phyloP scores from a whole-genome alignment of 2,797 vertebrate species.

The Hafferia zeledoni region DNA sequence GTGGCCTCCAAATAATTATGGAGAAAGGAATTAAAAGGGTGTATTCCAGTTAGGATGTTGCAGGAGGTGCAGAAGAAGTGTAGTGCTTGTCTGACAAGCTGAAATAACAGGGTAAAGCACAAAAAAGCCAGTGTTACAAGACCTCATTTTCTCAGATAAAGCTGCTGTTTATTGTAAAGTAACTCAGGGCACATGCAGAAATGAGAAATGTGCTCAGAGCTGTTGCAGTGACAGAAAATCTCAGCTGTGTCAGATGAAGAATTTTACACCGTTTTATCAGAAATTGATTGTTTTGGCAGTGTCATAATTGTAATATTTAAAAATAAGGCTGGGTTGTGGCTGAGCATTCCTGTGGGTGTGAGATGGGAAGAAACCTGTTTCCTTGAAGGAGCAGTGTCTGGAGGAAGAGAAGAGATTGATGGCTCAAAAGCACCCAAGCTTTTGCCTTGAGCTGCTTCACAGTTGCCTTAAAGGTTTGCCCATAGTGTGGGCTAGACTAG shows the following conservation, averaged over 20 bases:
- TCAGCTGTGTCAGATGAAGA: neutral
- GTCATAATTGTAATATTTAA: neutral
- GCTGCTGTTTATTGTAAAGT: neutral
- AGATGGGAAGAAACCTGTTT: neutral
- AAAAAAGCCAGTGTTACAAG: neutral
- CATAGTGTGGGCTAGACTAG: neutral
- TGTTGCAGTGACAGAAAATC: neutral
- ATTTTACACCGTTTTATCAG: neutral
- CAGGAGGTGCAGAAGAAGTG: neutral
- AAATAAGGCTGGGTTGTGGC: neutral
- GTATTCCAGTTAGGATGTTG: neutral
- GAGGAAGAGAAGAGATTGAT: neutral
- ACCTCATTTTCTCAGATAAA: neutral
- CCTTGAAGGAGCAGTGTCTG: neutral
- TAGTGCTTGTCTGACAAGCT: neutral
- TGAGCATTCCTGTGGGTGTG: neutral
- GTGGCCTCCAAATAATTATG: neutral
- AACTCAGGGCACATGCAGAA: neutral
- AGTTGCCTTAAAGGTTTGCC: neutral
- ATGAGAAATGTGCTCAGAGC: neutral
- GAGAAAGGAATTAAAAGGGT: neutral
- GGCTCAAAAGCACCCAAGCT: neutral
- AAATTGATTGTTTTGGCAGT: neutral
- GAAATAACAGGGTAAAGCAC: neutral
- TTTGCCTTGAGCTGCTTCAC: neutral